phyloP scores from a whole-genome alignment of 2,888 invertebrate genomes.

The Scaptodrosophila latifasciaeformis region DNA sequence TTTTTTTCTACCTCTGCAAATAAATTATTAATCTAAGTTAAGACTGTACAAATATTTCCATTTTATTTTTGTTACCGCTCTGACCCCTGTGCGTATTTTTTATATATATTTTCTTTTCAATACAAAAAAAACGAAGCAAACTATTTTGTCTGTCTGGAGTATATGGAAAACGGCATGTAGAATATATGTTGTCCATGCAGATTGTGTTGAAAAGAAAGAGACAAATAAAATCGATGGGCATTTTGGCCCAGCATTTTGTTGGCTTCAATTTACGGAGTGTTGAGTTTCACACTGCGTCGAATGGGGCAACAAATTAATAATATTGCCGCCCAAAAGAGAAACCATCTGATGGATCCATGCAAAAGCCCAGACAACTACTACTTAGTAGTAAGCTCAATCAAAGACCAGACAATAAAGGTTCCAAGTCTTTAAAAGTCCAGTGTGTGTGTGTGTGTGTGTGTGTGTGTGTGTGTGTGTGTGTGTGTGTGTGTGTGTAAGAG shows the following conservation, averaged over 20 bases:
- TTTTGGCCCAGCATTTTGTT: conserved; percentile 43
- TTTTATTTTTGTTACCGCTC: too few species aligned
- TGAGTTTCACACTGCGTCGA: conserved; percentile 43
- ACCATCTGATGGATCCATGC: neutral
- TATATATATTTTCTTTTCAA: too few species aligned
- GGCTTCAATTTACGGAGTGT: conserved; percentile 56
- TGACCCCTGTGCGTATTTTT: too few species aligned
- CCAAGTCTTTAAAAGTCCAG: neutral
- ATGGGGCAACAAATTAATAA: conserved; percentile 53
- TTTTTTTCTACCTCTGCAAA: too few species aligned
- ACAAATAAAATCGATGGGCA: conserved; percentile 60
- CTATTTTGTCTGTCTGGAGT: too few species aligned
- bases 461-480: too few species aligned
- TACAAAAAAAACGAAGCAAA: too few species aligned
- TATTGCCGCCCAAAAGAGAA: conserved; percentile 40
- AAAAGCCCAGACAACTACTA: neutral
- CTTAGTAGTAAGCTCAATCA: conserved; percentile 1
- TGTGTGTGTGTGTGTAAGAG: too few species aligned
- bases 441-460: conserved; percentile 12
- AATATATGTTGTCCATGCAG: conserved; percentile 16
- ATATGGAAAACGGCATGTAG: too few species aligned
- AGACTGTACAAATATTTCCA: too few species aligned
- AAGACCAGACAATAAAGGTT: neutral
- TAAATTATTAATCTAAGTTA: too few species aligned
- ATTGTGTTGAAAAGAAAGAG: conserved; percentile 14